Base-by-base conservation (phyloP, 2,113 vertebrate genomes). In the Marmota flaviventris region DNA sequence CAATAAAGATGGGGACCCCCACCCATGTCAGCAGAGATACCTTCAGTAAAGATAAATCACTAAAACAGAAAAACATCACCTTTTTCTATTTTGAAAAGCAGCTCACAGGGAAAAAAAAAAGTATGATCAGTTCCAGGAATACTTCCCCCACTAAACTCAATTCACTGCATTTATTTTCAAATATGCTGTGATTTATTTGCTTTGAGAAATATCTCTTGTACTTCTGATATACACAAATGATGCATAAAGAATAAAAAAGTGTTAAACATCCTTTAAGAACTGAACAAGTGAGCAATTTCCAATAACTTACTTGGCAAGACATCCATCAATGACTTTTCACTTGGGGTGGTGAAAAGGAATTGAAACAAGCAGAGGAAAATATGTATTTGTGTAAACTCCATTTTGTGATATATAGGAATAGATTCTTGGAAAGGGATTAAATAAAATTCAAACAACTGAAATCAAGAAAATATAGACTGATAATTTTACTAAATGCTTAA, bases 261-360 rank as follows among this genome's bases (percentile, higher is more conserved):
- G n/a, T 75, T 96, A 94, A 94, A 77, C 22, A 93, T 81, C 61
- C 70, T 97, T 97, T 88, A 88, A 97, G 92, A 97, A 78, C n/a
- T 77, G 63, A 94, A 86, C 79, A 94, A 95, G 79, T 96, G 45
- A 95, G 48, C 45, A 85, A 65, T 97, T 95, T 94, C 92, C 91
- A 93, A 70, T 95, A 95, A 75, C 81, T 90, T 90, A 77, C 58
- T 78, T 85, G 90, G 82, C 70, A 95, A 45, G 76, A 17, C 76
- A 97, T 95, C 90, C 84, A 96, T 93, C 96, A 96, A 7, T 53
- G 70, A 89, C 81, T 96, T 96, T 94, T 93, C 90, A 96, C 79
- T 76, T 72, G 42, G 45, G 45, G 72, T 73, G 5, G 53, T 67
- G 10, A 88, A 22, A 86, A 2, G 22, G 39, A 58, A 93, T 6